phyloP scores from a whole-genome alignment of 2,797 vertebrate species.

The Propithecus deckenii region DNA sequence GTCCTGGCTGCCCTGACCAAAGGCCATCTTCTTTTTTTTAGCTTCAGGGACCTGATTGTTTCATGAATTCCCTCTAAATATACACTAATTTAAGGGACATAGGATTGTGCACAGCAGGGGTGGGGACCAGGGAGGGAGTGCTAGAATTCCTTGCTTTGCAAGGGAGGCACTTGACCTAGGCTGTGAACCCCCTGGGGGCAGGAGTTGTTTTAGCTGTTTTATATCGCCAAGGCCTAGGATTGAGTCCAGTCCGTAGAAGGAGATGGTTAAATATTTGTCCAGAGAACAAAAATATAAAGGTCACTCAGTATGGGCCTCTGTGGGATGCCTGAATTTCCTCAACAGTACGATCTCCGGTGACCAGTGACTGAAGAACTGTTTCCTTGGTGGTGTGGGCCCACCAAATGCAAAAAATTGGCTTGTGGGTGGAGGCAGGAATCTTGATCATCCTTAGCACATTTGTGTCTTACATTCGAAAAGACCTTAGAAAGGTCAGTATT shows the following conservation, averaged over 20 bases:
- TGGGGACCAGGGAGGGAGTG: neutral
- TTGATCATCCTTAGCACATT: neutral
- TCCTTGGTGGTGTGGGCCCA: neutral
- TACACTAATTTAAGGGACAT: neutral
- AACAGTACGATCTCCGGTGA: neutral
- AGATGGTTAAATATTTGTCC: constrained; percentile 2
- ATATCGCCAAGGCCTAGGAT: neutral
- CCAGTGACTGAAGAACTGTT: neutral
- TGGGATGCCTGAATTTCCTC: neutral
- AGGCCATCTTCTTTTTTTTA: neutral
- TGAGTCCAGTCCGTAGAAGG: neutral
- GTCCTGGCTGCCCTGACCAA: neutral
- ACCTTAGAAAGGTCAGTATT: constrained; percentile 8
- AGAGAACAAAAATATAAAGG: neutral
- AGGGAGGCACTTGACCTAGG: neutral
- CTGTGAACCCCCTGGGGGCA: neutral
- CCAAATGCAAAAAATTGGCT: neutral
- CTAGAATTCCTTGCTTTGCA: neutral
- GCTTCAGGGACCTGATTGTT: neutral
- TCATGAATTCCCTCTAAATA: constrained; percentile 25
- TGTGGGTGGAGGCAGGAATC: neutral
- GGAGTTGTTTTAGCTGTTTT: neutral
- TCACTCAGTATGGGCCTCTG: neutral
- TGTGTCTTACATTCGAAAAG: constrained; percentile 16
- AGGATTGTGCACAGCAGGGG: neutral